phyloP scores from a whole-genome alignment of 1,140 invertebrate species.

The Onthophagus taurus region DNA sequence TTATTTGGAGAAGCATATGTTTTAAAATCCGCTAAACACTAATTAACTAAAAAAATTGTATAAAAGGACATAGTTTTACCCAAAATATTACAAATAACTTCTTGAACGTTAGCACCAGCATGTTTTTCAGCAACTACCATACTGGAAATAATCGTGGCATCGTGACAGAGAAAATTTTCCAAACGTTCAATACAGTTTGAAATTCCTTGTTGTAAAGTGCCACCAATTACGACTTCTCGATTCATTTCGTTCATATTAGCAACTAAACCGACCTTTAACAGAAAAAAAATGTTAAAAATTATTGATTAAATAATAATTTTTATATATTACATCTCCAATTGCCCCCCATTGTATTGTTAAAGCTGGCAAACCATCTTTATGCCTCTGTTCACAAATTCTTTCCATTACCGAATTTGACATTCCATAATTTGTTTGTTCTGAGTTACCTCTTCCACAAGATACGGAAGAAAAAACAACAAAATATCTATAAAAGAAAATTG shows the following conservation, averaged over 20 bases:
- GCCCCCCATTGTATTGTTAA: conserved; percentile 64
- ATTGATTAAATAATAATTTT: background rate
- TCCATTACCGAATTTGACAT: conserved; percentile 67
- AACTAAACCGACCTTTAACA: conserved; percentile 49
- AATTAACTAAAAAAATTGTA: too few relatives aligned
- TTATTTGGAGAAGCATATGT: too few relatives aligned
- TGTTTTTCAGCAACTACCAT: conserved; percentile 64
- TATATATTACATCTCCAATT: conserved; percentile 48
- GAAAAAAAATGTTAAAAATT: background rate
- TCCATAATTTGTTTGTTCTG: conserved; percentile 83
- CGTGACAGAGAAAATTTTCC: conserved; percentile 56
- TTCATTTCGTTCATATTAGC: conserved; percentile 75
- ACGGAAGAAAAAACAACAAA: conserved; percentile 82
- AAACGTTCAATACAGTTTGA: conserved; percentile 59
- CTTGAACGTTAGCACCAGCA: conserved; percentile 9
- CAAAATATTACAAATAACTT: too few relatives aligned
- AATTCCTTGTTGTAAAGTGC: conserved; percentile 74
- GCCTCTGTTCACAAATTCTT: conserved; percentile 54
- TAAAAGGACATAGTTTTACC: too few relatives aligned
- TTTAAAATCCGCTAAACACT: too few relatives aligned
- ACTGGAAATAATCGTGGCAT: conserved; percentile 57
- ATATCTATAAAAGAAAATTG: conserved; percentile 25
- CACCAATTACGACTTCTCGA: conserved; percentile 59
- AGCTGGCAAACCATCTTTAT: conserved; percentile 49
- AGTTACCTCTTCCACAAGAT: conserved; percentile 79